Percentiles rank a stretch among this genome's conserved stretches.
Evolutionary conservation across 2,797 vertebrate species (phyloP).

Genomic region (Sebastes nivosus): DNA sequence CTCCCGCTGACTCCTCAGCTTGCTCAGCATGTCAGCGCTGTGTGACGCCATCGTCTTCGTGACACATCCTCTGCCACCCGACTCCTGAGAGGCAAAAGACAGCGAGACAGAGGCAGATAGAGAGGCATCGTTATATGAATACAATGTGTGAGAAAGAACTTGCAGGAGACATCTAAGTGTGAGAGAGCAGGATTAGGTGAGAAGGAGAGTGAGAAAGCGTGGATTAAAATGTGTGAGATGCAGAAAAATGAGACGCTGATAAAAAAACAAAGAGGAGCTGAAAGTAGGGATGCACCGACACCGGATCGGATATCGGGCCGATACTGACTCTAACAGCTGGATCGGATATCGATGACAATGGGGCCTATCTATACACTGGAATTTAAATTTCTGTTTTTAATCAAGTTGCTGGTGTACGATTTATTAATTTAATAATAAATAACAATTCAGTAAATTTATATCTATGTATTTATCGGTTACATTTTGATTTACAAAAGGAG

Average conservation of each 20-base stretch:
- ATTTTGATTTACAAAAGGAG: no score
- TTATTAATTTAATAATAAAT: no score
- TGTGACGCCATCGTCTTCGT: constrained; percentile 81
- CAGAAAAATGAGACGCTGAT: not conserved
- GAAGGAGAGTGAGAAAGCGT: constrained; percentile 18
- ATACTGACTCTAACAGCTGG: no score
- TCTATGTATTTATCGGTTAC: no score
- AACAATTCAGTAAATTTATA: no score
- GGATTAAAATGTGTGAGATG: constrained; percentile 36
- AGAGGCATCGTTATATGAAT: not conserved
- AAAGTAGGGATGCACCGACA: no score
- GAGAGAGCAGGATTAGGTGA: constrained; percentile 19
- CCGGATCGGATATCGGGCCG: no score
- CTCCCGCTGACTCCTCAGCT: constrained; percentile 84
- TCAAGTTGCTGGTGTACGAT: no score
- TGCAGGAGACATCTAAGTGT: not conserved
- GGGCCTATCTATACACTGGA: no score
- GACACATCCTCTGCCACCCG: constrained; percentile 59
- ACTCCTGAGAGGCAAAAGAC: constrained; percentile 32
- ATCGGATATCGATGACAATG: no score
- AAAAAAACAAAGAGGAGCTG: not conserved
- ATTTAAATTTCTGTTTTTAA: no score
- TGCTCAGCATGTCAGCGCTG: constrained; percentile 76
- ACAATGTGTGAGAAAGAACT: not conserved
- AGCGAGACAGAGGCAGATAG: not conserved